Conservation (phyloP, 1,140 invertebrate genomes). For the Drosophila pseudoobscura region DNA sequence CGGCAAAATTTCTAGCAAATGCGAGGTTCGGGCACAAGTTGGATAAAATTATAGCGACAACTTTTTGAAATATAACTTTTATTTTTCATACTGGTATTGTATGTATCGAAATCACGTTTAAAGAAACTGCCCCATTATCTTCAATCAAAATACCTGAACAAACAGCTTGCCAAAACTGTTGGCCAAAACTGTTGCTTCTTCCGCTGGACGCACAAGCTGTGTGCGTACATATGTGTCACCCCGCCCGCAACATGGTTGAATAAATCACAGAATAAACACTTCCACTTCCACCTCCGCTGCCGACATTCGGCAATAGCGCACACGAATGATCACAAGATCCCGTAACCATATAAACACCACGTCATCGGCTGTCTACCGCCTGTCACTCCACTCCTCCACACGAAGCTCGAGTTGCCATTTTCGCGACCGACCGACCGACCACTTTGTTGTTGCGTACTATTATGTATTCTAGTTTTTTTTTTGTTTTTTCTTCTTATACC, state of each 20-base stretch:
- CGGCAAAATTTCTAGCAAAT: too few species aligned
- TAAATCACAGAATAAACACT: slow-evolving; percentile 29
- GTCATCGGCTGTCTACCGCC: slow-evolving; percentile 29
- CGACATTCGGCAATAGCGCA: slow-evolving; percentile 6
- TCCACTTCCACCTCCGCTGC: slow-evolving; percentile 8
- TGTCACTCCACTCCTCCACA: neutral
- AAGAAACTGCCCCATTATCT: slow-evolving; percentile 28
- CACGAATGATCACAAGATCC: slow-evolving; percentile 37
- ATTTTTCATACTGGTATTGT: too few species aligned
- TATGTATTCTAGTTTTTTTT: slow-evolving; percentile 25
- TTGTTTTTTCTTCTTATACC: neutral
- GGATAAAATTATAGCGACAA: too few species aligned
- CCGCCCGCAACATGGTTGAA: slow-evolving; percentile 3
- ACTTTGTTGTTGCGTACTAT: slow-evolving; percentile 9
- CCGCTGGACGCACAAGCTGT: neutral
- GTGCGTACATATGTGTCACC: slow-evolving; percentile 2
- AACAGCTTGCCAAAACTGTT: slow-evolving; percentile 31
- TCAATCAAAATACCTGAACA: slow-evolving; percentile 41
- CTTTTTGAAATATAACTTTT: too few species aligned
- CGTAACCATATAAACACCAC: slow-evolving; percentile 31
- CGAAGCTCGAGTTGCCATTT: slow-evolving; percentile 16
- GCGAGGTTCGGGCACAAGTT: too few species aligned
- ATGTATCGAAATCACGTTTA: slow-evolving; percentile 21
- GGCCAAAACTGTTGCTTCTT: slow-evolving; percentile 42
- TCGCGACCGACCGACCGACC: neutral